Evolutionary conservation across 2,888 invertebrate species (phyloP), one percentile per base, ranked within the genome.

Genomic region (Athalia circularis): DNA sequence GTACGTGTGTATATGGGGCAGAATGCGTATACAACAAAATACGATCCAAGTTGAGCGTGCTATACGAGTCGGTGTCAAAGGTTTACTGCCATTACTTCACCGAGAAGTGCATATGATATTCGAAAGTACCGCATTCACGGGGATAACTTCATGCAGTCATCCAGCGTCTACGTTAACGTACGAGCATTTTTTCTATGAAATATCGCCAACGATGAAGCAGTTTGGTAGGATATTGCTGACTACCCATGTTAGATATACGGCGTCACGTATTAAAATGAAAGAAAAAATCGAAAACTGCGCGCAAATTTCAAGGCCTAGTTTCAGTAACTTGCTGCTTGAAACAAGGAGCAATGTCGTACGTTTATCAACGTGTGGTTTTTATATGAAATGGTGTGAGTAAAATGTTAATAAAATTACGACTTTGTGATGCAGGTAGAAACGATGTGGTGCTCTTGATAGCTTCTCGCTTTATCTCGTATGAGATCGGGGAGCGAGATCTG

Each of bases 51-150:
- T 85, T 85, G 83, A 85, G 84, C 84, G 84, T 83, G 84, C 84
- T 86, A 29, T 29, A 84, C 82, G 83, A 83, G 82, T 81, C 79
- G 79, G 84, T 83, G 84, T 85, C 85, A 85, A 84, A 84, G 83
- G 85, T 84, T 85, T 82, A 85, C 80, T 83, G 82, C 82, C 84
- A 81, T 85, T 86, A 83, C 82, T 83, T 81, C 74, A 80, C 59
- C 13, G 47, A 29, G 29, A 29, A 72, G 72, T 59, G 59, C 3
- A 45, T 9, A 59, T 47, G 29, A 50, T 68, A 48, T 47, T 52
- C 50, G 29, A 45, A 68, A 52, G 52, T 59, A 11, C 54, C 9
- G 52, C 52, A 52, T 68, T 54, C n/a, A 11, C 43, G 47, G 3
- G 54, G 54, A 68, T 52, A 52, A 29, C 52, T 29, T n/a, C 29